Evolutionary conservation across 2,888 invertebrate species (phyloP).

Genomic region (Acronicta leporina): DNA sequence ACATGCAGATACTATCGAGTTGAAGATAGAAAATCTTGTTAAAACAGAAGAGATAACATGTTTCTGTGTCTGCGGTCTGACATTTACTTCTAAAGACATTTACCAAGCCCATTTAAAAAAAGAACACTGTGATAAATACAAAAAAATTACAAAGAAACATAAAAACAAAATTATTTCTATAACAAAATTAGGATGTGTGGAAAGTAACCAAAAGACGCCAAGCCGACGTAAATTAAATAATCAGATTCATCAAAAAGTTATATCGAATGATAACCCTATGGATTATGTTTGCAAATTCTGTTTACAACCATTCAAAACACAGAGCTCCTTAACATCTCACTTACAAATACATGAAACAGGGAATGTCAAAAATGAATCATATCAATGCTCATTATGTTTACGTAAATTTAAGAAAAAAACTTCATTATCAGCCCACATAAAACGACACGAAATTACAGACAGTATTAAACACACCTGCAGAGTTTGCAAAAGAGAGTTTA

Average conservation of each 20-base stretch:
- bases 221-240: slow-evolving; percentile 58
- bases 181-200: slow-evolving; percentile 45
- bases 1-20: slow-evolving; percentile 28
- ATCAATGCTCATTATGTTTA: slow-evolving; percentile 76
- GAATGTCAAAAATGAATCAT: slow-evolving; percentile 41
- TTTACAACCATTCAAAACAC: slow-evolving; percentile 20
- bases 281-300: slow-evolving; percentile 22
- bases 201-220: slow-evolving; percentile 51
- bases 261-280: not conserved
- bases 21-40: slow-evolving; percentile 22
- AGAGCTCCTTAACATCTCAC: slow-evolving; percentile 12
- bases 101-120: slow-evolving; percentile 56
- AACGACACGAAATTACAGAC: slow-evolving; percentile 69
- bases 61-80: slow-evolving; percentile 49
- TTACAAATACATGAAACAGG: slow-evolving; percentile 15
- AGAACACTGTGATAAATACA: slow-evolving; percentile 49
- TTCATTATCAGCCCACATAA: slow-evolving; percentile 72
- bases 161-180: slow-evolving; percentile 33
- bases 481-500: slow-evolving; percentile 86
- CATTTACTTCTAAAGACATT: slow-evolving; percentile 45
- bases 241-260: slow-evolving; percentile 15
- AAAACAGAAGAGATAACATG: slow-evolving; percentile 24
- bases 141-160: slow-evolving; percentile 37
- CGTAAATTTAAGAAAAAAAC: slow-evolving; percentile 75
- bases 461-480: slow-evolving; percentile 70